These are phyloP conservation scores for Conchocele bisecta DNA, from an alignment of 2,888 invertebrate genomes.

Conservation along the genomic window DNA sequence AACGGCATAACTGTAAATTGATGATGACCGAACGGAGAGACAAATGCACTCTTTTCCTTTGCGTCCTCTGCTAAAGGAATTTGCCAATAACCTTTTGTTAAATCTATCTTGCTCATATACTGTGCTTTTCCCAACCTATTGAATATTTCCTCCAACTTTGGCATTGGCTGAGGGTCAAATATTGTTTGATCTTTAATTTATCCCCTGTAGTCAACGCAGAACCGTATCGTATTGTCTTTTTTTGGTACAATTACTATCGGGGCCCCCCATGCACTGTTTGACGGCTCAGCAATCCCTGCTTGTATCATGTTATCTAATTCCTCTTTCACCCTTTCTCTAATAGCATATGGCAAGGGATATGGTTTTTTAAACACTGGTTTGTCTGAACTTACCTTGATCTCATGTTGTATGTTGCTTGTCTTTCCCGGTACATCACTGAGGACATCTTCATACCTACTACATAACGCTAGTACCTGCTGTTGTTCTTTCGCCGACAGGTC, in stretches of 20 bases:
- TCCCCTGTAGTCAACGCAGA: background rate
- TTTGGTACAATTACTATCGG: background rate
- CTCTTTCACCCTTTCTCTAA: background rate
- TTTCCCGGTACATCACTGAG: background rate
- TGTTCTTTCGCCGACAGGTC: too few species aligned
- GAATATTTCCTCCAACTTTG: background rate
- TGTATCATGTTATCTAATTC: background rate
- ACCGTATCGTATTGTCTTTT: background rate
- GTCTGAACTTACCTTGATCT: background rate
- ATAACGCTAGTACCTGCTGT: too few species aligned
- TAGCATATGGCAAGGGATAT: background rate
- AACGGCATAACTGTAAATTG: conserved; percentile 1
- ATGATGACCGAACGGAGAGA: too few species aligned
- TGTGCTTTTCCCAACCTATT: background rate
- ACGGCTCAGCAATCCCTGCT: background rate
- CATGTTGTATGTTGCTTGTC: background rate
- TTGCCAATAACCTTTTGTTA: conserved; percentile 1
- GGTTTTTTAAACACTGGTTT: background rate
- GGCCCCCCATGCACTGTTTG: background rate
- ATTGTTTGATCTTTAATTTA: background rate
- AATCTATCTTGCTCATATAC: background rate
- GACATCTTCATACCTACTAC: background rate
- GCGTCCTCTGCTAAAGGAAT: background rate
- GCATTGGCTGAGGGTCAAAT: background rate
- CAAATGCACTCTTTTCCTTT: background rate